Conservation (phyloP, 2,888 invertebrate species). For the Margaritifera margaritifera region DNA sequence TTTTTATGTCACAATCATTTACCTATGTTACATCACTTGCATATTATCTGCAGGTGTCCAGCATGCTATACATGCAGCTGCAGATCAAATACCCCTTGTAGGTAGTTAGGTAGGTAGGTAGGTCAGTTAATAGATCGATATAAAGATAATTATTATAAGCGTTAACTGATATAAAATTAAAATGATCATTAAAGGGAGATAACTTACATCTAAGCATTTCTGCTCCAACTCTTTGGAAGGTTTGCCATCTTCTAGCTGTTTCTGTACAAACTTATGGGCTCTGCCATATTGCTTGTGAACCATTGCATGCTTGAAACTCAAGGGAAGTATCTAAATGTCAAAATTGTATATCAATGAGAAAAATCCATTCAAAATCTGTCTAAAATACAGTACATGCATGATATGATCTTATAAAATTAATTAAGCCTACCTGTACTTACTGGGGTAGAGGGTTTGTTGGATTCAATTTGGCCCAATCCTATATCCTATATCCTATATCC, state of each 20-base stretch:
- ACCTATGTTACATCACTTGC: too few relatives aligned
- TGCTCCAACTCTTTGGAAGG: constrained; percentile 75
- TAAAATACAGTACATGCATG: not conserved
- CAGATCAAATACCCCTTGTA: too few relatives aligned
- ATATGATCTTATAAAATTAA: not conserved
- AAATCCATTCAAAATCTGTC: not conserved
- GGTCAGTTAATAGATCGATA: too few relatives aligned
- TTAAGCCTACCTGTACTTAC: not conserved
- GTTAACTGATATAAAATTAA: not conserved
- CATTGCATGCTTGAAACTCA: constrained; percentile 83
- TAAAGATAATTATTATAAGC: too few relatives aligned
- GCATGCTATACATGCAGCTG: too few relatives aligned
- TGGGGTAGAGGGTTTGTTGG: too few relatives aligned
- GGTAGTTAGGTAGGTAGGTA: too few relatives aligned
- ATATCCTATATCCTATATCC: too few relatives aligned
- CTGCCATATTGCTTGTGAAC: constrained; percentile 86
- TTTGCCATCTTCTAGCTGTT: constrained; percentile 85
- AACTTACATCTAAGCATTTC: constrained; percentile 47
- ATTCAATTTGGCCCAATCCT: too few relatives aligned
- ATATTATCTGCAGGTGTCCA: too few relatives aligned
- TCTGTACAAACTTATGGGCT: constrained; percentile 83
- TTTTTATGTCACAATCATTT: too few relatives aligned
- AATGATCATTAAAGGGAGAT: not conserved
- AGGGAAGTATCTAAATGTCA: constrained; percentile 71
- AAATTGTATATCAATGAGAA: not conserved